Percentiles rank a stretch among this genome's conserved stretches.
Conservation (phyloP, 2,888 invertebrate genomes). For the Himalopsyche japonica region DNA sequence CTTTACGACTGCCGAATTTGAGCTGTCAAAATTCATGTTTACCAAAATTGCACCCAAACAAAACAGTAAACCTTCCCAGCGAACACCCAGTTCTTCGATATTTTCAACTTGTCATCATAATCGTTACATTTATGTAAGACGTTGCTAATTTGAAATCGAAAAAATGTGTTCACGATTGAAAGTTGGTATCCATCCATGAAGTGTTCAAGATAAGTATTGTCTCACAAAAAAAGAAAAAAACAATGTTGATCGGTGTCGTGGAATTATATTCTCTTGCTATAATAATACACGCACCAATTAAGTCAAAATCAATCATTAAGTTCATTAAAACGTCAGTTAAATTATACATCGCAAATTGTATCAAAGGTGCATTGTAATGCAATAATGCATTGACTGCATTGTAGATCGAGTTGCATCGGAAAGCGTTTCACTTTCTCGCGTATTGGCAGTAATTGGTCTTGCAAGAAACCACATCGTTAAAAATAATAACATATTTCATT, state of each 20-base stretch:
- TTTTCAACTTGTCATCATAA: too few species aligned
- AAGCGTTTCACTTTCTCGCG: background rate
- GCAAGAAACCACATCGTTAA: background rate
- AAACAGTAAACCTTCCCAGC: too few species aligned
- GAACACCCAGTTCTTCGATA: too few species aligned
- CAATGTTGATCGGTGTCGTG: background rate
- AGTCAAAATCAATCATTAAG: background rate
- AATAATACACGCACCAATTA: background rate
- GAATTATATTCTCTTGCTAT: background rate
- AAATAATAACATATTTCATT: background rate
- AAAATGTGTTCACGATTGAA: too few species aligned
- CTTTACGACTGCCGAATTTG: too few species aligned
- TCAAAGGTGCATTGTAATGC: background rate
- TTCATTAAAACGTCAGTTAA: background rate
- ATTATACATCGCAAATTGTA: background rate
- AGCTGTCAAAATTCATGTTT: too few species aligned
- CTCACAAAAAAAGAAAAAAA: background rate
- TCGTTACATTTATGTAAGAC: too few species aligned
- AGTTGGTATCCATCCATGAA: too few species aligned
- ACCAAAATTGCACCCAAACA: too few species aligned
- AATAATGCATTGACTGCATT: background rate
- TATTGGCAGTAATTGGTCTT: background rate
- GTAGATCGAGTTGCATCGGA: background rate
- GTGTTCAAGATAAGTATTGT: too few species aligned
- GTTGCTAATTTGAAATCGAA: too few species aligned